Evolutionary conservation across 2,113 vertebrate genomes (phyloP).

Genomic region (Coturnix japonica): DNA sequence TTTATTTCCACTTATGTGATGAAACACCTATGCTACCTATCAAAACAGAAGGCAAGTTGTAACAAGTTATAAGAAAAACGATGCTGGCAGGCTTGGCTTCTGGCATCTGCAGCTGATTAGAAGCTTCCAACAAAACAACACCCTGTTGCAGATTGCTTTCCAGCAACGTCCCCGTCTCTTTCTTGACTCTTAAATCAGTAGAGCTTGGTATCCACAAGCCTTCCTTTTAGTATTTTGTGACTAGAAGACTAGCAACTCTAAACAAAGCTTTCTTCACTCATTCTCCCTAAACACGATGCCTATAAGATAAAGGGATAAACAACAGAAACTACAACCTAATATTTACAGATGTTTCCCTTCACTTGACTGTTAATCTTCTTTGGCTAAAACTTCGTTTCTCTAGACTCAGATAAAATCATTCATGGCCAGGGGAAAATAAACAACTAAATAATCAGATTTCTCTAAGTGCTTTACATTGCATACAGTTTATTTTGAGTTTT

Average conservation of each 20-base stretch:
- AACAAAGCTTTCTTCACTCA: neutral
- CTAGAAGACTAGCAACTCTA: constrained; percentile 20
- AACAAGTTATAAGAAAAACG: neutral
- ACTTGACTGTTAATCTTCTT: neutral
- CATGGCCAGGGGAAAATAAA: fast-evolving
- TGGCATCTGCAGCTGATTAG: neutral
- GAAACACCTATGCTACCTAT: neutral
- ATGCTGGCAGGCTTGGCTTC: neutral
- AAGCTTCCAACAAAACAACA: neutral
- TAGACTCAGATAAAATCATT: neutral
- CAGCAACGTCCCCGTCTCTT: neutral
- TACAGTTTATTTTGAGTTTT: neutral
- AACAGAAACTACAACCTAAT: neutral
- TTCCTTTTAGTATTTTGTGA: neutral
- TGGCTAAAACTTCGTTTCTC: neutral
- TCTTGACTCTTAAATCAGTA: neutral
- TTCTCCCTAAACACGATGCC: neutral
- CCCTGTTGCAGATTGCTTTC: neutral
- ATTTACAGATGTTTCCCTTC: neutral
- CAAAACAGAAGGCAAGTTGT: neutral
- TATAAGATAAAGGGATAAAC: neutral
- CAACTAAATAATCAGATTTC: neutral
- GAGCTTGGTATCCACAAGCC: neutral
- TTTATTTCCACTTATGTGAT: neutral
- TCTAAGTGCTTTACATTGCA: neutral